Evolutionary conservation across 2,113 vertebrate species (phyloP), one percentile per base, ranked within the genome.

Genomic region (Triplophysa siluroides): DNA sequence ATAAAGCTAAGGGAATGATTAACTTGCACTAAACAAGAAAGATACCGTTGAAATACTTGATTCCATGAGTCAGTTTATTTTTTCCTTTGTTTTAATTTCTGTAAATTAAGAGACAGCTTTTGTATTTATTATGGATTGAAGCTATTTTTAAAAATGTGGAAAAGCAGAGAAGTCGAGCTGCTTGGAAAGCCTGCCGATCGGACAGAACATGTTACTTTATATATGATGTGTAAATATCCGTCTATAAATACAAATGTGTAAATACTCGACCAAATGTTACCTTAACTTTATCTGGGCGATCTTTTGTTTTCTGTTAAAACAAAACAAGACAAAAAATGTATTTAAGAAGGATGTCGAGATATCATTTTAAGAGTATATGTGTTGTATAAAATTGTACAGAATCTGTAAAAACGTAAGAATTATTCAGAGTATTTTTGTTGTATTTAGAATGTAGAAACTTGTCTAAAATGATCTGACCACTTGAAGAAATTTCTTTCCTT

Each of bases 81-180:
- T 94, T 93, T 92, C 94, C 93, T 92, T 92, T 52, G 74, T 92
- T 92, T 95, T 91, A 93, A 95, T 96, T 96, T 94, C 93, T 98
- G 97, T 97, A 97, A 96, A 94, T 96, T 97, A 97, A 97, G 94
- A 97, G 94, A 93, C 24, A 89, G 92, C 93, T 93, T 97, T 97
- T 98, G 95, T 99, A 98, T 98, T 98, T 99, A 99, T 99, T 98
- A 97, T 94, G 93, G 93, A 98, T 96, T 94, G 94, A 97, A 97
- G 95, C 95, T 98, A 97, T 98, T 99, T 98, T 95, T 92, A 92
- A 91, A 71, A 85, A 85, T 69, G 74, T 50, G 78, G 77, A 78
- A 70, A 93, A 89, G 89, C 90, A 92, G 92, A 92, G 92, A 8
- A 92, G 92, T 93, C 91, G 91, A 92, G 93, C 92, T 93, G 94